phyloP scores from a whole-genome alignment of 2,888 invertebrate genomes.

The Thera obeliscata region DNA sequence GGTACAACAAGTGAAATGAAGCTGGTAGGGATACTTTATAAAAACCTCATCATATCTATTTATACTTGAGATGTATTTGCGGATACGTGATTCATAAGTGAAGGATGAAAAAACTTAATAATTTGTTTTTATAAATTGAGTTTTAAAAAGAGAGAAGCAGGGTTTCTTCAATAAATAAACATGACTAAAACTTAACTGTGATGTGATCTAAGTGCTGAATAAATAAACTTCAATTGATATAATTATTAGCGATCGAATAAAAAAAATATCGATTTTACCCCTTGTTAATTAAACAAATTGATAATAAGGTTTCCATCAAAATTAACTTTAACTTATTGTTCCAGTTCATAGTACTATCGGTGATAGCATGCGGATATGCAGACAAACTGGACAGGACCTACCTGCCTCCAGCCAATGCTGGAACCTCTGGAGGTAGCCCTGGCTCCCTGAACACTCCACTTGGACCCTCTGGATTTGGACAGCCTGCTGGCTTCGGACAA shows the following conservation, averaged over 20 bases:
- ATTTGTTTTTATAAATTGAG: background rate
- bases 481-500: constrained; percentile 40
- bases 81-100: background rate
- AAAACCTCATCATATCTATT: background rate
- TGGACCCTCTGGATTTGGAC: constrained; percentile 37
- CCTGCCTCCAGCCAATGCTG: constrained; percentile 73
- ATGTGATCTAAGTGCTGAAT: too few species aligned
- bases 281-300: too few species aligned
- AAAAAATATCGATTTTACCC: too few species aligned
- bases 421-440: constrained; percentile 73
- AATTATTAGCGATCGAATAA: too few species aligned
- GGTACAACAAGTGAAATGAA: constrained; percentile 75
- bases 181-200: too few species aligned
- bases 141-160: too few species aligned
- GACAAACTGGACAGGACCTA: constrained; percentile 77
- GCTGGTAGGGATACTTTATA: constrained; percentile 60
- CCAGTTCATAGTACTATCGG: constrained; percentile 71
- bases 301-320: too few species aligned
- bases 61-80: background rate
- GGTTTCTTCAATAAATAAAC: too few species aligned
- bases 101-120: background rate
- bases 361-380: constrained; percentile 73
- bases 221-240: too few species aligned
- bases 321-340: constrained; percentile 44
- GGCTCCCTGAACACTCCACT: constrained; percentile 68